Evolutionary conservation across 2,888 invertebrate species (phyloP).

Genomic region (Brachynemurus nebulosus): DNA sequence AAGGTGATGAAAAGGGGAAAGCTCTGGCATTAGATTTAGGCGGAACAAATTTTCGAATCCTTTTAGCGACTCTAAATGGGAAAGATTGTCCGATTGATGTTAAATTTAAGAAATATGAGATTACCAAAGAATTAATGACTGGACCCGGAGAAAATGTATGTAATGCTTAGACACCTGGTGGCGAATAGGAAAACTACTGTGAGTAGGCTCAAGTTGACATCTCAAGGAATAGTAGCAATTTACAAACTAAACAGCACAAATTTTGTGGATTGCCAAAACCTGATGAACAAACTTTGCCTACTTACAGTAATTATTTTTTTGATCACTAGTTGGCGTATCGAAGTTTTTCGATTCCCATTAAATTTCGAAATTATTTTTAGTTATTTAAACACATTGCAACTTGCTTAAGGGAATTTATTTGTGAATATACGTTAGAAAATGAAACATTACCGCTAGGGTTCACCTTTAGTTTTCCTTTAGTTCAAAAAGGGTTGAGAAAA

Average conservation of each 20-base stretch:
- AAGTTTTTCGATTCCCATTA: too few species aligned
- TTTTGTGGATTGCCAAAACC: too few species aligned
- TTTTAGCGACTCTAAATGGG: slow-evolving; percentile 75
- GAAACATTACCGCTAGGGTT: slow-evolving; percentile 82
- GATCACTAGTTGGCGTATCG: too few species aligned
- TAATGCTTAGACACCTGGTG: slow-evolving; percentile 16
- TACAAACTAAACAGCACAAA: too few species aligned
- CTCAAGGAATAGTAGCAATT: too few species aligned
- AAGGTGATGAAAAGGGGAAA: slow-evolving; percentile 88
- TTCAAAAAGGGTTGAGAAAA: slow-evolving; percentile 73
- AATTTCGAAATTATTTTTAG: slow-evolving; percentile 29
- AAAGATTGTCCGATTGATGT: slow-evolving; percentile 72
- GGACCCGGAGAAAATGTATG: slow-evolving; percentile 55
- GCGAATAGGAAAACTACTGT: too few species aligned
- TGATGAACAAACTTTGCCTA: too few species aligned
- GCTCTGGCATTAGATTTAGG: slow-evolving; percentile 95
- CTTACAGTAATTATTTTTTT: too few species aligned
- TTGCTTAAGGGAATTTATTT: slow-evolving; percentile 82
- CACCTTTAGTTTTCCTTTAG: slow-evolving; percentile 91
- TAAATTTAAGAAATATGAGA: slow-evolving; percentile 79
- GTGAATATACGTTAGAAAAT: slow-evolving; percentile 62
- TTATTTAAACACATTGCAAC: slow-evolving; percentile 93
- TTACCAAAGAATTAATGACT: slow-evolving; percentile 89
- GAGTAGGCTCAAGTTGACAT: too few species aligned
- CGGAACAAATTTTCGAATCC: slow-evolving; percentile 94